phyloP scores from a whole-genome alignment of 2,113 vertebrate genomes.

The Aptenodytes forsteri region DNA sequence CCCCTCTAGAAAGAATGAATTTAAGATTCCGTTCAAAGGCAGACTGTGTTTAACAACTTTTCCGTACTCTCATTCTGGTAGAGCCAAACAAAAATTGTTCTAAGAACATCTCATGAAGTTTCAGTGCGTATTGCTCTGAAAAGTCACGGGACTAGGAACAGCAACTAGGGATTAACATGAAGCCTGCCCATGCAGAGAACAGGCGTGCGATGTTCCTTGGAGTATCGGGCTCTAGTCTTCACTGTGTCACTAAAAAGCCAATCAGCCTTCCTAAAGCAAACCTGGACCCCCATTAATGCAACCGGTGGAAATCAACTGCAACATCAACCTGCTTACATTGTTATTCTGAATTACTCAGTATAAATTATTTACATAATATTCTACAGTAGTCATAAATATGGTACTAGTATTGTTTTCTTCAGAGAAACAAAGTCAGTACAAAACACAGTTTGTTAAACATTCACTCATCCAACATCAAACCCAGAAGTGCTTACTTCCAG shows the following conservation, averaged over 20 bases:
- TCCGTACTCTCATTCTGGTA: accelerated
- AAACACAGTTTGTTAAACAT: neutral
- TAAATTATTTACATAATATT: neutral
- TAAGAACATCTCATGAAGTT: neutral
- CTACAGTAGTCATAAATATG: neutral
- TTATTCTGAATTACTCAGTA: neutral
- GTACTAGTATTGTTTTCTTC: neutral
- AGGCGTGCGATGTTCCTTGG: accelerated
- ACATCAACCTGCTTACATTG: neutral
- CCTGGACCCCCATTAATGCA: neutral
- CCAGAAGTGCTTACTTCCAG: neutral
- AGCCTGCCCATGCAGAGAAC: neutral
- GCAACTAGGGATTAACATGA: neutral
- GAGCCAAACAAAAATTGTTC: neutral
- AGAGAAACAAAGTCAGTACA: neutral
- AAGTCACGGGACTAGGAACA: neutral
- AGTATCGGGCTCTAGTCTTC: neutral
- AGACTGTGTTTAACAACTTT: neutral
- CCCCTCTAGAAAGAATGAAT: neutral
- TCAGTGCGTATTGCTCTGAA: neutral
- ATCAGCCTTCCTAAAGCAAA: neutral
- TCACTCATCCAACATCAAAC: too few relatives aligned
- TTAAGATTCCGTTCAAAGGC: neutral
- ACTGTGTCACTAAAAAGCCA: neutral
- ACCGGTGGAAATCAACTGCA: neutral